Evolutionary conservation across 2,797 vertebrate genomes (phyloP), one percentile per base, ranked within the genome.

Genomic region (Sebastes trivittatus): DNA sequence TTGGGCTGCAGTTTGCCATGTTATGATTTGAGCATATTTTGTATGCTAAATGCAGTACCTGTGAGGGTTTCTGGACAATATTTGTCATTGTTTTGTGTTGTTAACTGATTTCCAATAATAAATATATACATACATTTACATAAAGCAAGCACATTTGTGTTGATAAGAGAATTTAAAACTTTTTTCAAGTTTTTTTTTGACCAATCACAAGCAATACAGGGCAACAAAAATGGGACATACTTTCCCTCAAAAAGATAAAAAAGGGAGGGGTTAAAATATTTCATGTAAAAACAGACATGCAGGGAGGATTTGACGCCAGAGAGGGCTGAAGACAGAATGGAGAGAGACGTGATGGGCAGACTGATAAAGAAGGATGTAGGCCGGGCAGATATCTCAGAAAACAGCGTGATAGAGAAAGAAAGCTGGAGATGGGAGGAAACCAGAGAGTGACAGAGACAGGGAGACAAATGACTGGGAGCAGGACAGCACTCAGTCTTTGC

Each of bases 401-500:
- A 72, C 11, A 34, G 30, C 23, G 62, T 61, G 59, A 82, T 22
- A 36, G 61, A 11, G 27, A 59, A 36, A 4, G 74, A 74, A 61
- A 76, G 73, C 10, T 22, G 6, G 32, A 64, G 27, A 82, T 23
- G 54, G 22, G 69, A 67, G 10, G 42, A 67, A 75, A 75, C 20
- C n/a, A 49, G 6, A 46, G 65, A 83, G 32, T 34, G 88, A 81
- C 80, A 75, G 54, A 87, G 68, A 80, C 54, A 29, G 58, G 77
- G 25, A 61, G 78, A 83, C 13, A 30, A 73, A 74, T 11, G 62
- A 46, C 29, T 52, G 65, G 72, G 56, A 20, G 54, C 6, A 32
- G 68, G 79, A 78, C 54, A 54, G 29, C 8, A 23, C 68, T 88
- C 77, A 27, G 55, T 87, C 86, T 83, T 71, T 82, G 83, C 54